These are phyloP conservation scores for Rhynchophorus ferrugineus DNA, from an alignment of 1,140 invertebrate species.

Conservation along the genomic window DNA sequence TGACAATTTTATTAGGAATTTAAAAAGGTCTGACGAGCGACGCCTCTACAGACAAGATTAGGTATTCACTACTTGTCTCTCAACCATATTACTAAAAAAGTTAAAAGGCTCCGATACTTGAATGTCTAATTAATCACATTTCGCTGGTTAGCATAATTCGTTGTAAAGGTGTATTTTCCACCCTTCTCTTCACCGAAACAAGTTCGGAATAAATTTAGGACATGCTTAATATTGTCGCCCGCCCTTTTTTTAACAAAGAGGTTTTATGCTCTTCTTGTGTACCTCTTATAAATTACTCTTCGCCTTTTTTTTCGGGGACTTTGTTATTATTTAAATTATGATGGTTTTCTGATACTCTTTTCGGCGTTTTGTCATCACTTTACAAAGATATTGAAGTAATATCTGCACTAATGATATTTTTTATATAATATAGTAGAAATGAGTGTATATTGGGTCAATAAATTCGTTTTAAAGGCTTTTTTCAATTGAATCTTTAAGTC, in stretches of 20 bases:
- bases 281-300: too few relatives aligned
- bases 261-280: too few relatives aligned
- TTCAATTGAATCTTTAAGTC: too few relatives aligned
- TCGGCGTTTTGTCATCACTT: too few relatives aligned
- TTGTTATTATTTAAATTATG: too few relatives aligned
- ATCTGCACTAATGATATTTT: too few relatives aligned
- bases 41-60: constrained; percentile 29
- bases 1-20: constrained; percentile 28
- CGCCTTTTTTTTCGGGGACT: too few relatives aligned
- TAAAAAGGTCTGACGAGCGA: constrained; percentile 22
- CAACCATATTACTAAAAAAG: constrained; percentile 34
- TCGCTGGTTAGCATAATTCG: constrained; percentile 29
- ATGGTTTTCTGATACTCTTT: too few relatives aligned
- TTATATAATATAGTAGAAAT: too few relatives aligned
- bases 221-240: background rate
- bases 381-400: too few relatives aligned
- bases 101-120: constrained; percentile 38
- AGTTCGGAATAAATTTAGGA: background rate
- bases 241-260: background rate
- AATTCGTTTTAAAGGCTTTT: too few relatives aligned
- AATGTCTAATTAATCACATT: constrained; percentile 39
- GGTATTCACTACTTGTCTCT: constrained; percentile 36
- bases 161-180: constrained; percentile 21
- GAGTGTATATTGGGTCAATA: too few relatives aligned
- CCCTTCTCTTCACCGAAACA: constrained; percentile 2